A percentile compares a stretch with the other conserved stretches of the same genome.
Conservation (phyloP, 2,888 invertebrate species). For the Scaptodrosophila latifasciaeformis region DNA sequence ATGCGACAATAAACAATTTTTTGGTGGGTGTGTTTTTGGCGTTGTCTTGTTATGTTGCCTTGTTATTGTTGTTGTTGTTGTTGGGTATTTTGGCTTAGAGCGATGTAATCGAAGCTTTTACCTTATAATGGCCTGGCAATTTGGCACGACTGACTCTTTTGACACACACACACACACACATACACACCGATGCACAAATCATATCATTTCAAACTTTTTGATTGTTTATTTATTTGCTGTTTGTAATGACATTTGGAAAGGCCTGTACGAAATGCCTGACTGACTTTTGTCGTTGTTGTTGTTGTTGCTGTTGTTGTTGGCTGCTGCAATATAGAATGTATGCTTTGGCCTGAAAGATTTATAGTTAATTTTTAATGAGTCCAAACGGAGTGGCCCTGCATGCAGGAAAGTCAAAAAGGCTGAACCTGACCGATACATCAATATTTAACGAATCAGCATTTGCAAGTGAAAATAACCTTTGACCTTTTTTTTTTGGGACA, state of each 20-base stretch:
- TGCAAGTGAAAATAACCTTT: conserved; percentile 24
- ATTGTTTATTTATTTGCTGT: too few relatives aligned
- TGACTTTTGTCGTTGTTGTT: conserved; percentile 34
- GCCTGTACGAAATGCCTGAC: conserved; percentile 3
- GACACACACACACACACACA: too few relatives aligned
- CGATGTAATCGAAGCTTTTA: conserved; percentile 54
- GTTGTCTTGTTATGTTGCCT: conserved; percentile 33
- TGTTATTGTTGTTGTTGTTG: too few relatives aligned
- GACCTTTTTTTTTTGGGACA: conserved; percentile 25
- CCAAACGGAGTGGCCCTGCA: conserved; percentile 9
- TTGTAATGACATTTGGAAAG: conserved; percentile 29
- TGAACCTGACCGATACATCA: not conserved
- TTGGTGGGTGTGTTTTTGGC: conserved; percentile 42
- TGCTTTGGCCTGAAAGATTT: conserved; percentile 24
- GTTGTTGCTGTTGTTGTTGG: not conserved
- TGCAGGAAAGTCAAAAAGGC: too few relatives aligned
- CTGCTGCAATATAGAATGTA: conserved; percentile 9
- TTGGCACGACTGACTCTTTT: conserved; percentile 43
- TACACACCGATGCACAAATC: too few relatives aligned
- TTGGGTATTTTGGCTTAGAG: conserved; percentile 23
- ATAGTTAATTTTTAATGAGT: conserved; percentile 33
- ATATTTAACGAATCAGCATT: not conserved
- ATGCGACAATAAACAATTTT: too few relatives aligned
- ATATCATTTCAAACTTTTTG: too few relatives aligned
- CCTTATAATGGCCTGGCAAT: conserved; percentile 53